These are phyloP conservation scores for Trinectes maculatus DNA, from an alignment of 2,113 vertebrate genomes.

Conservation along the genomic window DNA sequence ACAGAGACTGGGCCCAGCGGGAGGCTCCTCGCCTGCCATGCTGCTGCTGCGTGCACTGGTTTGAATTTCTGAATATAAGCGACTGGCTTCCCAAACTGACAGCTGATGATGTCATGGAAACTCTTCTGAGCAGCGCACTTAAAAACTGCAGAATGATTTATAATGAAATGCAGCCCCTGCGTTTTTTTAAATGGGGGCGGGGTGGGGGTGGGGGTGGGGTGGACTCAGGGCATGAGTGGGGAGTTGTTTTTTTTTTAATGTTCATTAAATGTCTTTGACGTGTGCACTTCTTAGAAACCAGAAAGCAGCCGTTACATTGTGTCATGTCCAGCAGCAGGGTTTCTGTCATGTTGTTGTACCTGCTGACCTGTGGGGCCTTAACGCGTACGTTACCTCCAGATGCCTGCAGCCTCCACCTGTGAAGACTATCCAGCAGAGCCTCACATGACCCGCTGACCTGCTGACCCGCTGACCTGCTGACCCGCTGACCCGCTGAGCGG, in stretches of 20 bases:
- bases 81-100: constrained; percentile 72
- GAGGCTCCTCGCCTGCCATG: constrained; percentile 15
- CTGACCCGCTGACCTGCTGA: too few species aligned
- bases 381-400: constrained; percentile 6
- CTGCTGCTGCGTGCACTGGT: constrained; percentile 68
- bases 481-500: too few species aligned
- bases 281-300: constrained; percentile 47
- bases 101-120: constrained; percentile 83
- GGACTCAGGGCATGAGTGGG: constrained; percentile 16
- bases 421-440: background rate
- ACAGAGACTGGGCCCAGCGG: background rate
- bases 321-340: constrained; percentile 1
- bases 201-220: background rate
- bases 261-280: constrained; percentile 53
- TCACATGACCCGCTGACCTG: too few species aligned
- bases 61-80: constrained; percentile 74
- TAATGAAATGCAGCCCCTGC: constrained; percentile 74
- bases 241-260: constrained; percentile 21
- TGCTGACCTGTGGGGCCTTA: constrained; percentile 26
- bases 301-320: constrained; percentile 34
- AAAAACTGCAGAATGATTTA: constrained; percentile 73
- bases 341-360: constrained; percentile 12
- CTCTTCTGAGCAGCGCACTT: constrained; percentile 68
- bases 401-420: background rate
- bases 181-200: background rate